These are phyloP conservation scores for Zeus faber DNA, from an alignment of 2,113 vertebrate genomes.

Conservation along the genomic window DNA sequence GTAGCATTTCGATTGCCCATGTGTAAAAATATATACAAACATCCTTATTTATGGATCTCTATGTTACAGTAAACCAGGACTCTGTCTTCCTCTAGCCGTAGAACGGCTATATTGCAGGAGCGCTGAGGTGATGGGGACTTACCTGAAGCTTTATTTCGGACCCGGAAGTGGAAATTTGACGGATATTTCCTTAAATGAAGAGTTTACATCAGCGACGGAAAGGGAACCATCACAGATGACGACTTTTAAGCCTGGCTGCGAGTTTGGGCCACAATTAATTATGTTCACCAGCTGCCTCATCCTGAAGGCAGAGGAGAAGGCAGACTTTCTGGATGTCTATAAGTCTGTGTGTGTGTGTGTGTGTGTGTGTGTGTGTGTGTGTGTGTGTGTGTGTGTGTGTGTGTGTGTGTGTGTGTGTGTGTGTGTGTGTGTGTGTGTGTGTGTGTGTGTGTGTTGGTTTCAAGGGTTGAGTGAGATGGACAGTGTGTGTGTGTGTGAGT, in stretches of 20 bases:
- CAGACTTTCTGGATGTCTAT: background rate
- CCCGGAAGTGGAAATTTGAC: too few species aligned
- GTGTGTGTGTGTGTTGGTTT: slow-evolving; percentile 17
- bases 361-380: slow-evolving; percentile 12
- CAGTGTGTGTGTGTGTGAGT: background rate
- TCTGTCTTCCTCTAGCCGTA: too few species aligned
- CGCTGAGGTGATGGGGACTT: too few species aligned
- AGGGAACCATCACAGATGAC: slow-evolving; percentile 43
- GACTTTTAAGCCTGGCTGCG: slow-evolving; percentile 61
- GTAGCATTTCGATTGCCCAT: too few species aligned
- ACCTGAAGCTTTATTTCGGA: too few species aligned
- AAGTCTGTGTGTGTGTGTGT: slow-evolving; percentile 20
- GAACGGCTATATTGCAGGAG: too few species aligned
- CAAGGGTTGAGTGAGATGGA: background rate
- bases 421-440: slow-evolving; percentile 20
- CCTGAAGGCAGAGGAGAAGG: slow-evolving; percentile 28
- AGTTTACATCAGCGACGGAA: background rate
- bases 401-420: slow-evolving; percentile 23
- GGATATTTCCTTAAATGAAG: background rate
- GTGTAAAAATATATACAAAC: too few species aligned
- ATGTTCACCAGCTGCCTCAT: slow-evolving; percentile 54
- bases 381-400: slow-evolving; percentile 3
- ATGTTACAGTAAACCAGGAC: background rate
- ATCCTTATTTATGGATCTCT: background rate
- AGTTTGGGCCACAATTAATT: slow-evolving; percentile 62